Base-by-base conservation (phyloP, 23 tunicate species). In the Styela plicata region DNA sequence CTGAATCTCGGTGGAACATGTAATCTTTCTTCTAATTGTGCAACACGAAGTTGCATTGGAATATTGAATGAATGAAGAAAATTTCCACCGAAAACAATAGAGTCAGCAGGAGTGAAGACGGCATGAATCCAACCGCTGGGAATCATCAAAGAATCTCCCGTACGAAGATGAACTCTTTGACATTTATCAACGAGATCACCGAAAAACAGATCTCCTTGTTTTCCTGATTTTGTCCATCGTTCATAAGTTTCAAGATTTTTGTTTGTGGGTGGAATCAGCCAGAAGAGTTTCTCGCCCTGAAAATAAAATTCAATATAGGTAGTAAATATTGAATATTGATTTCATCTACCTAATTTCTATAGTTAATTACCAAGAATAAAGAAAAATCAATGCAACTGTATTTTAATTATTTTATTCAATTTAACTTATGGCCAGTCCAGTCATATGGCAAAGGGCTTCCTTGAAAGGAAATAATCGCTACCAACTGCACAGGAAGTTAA, bases 41-140 rank as follows among this genome's bases (percentile, higher is more conserved):
- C 86, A n/a, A 96, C 87, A 3, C 89, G 74, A 26, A 96, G 74
- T 70, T 96, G 99, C 99, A 96, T 96, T 25, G 94, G 92, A 67
- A 96, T 91, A 73, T 82, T 91, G 75, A 96, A 91, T 21, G 94
- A 88, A 70, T 96, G 84, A 22, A 96, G 69, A 87, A 96, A 96
- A 69, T 96, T 96, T 36, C 99, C 99, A 36, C 99, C 99, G 70
- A 96, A 96, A 31, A 91, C 96, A 73, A 96, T 78, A n/a, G 97
- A 96, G 69, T 96, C 97, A 16, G 63, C 75, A 3, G 99, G 97
- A 7, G 99, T 88, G 73, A 87, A 92, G 28, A 96, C 99, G 13
- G 97, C 94, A 78, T 96, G 99, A 36, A 96, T 96, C 99, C 99
- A 96, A 0, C 99, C 99, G 73, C 94, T 87, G 20, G 99, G 99